A percentile compares a stretch with the other conserved stretches of the same genome.
Conservation (phyloP, 1,140 invertebrate species). For the Sycophila sp. region DNA sequence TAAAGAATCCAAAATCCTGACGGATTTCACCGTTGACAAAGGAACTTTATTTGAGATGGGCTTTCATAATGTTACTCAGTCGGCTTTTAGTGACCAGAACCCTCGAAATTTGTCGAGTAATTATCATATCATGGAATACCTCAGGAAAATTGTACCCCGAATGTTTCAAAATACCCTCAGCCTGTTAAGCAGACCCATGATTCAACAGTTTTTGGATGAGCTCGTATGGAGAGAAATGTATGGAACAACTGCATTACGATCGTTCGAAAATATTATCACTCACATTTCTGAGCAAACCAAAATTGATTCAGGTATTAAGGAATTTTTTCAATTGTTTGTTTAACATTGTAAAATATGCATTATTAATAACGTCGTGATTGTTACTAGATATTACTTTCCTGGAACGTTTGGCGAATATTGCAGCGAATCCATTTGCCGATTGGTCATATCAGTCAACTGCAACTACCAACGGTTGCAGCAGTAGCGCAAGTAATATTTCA, state of each 20-base stretch:
- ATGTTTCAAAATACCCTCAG: conserved; percentile 92
- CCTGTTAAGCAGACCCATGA: conserved; percentile 82
- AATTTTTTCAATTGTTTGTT: conserved; percentile 54
- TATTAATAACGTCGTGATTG: neutral
- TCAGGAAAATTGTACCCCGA: conserved; percentile 83
- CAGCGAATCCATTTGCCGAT: conserved; percentile 81
- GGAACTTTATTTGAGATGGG: conserved; percentile 79
- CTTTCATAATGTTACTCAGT: conserved; percentile 78
- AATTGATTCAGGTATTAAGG: conserved; percentile 66
- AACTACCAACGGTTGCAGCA: neutral
- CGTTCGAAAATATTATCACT: conserved; percentile 82
- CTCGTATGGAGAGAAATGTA: conserved; percentile 83
- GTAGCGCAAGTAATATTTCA: neutral
- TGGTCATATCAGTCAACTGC: too few relatives aligned
- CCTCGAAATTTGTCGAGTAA: conserved; percentile 72
- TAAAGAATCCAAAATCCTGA: conserved; percentile 79
- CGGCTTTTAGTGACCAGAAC: conserved; percentile 70
- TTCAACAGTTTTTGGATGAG: conserved; percentile 90
- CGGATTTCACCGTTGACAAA: conserved; percentile 86
- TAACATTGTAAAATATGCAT: conserved; percentile 45
- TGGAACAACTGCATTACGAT: conserved; percentile 77
- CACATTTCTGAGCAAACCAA: conserved; percentile 84
- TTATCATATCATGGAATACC: conserved; percentile 86
- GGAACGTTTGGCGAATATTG: conserved; percentile 72
- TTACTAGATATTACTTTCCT: conserved; percentile 63